Base-by-base conservation (phyloP, 2,113 vertebrate species). In the Pungitius pungitius region DNA sequence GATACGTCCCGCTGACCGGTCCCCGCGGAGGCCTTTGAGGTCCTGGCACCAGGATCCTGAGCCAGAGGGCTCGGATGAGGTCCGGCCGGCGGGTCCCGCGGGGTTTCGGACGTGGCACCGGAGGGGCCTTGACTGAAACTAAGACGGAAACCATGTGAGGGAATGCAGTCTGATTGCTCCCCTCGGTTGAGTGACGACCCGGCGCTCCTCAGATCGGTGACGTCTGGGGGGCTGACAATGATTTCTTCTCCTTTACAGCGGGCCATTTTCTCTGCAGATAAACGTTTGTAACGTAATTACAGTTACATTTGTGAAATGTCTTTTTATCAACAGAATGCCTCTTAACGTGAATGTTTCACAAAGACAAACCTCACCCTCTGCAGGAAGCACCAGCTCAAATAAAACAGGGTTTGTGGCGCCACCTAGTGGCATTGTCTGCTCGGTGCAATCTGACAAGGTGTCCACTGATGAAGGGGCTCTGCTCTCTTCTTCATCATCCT, bases 341-440 rank as follows among this genome's bases (percentile, higher is more conserved):
- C 3, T 56, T 13, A 12, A 35, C 18, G 18, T 67, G 9, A 39
- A 55, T n/a, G 0, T 0, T 47, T 27, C 49, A 27, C 33, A 30
- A 63, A 24, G 45, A 62, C 2, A 61, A 42, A 58, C 35, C 80
- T 80, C 43, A 89, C 88, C 77, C 5, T 73, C 42, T 56, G 75
- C 47, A 42, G 54, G 77, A 62, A 67, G 37, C n/a, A 10, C n/a
- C 62, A 73, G 3, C 42, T 83, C n/a, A 26, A 56, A 13, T 18
- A 64, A 61, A 30, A 67, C 2, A 0, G 58, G 49, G 30, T 77
- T 42, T 75, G 74, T 75, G 60, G 73, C 22, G 10, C 84, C 84
- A 72, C 84, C 90, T 87, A 80, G 60, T 82, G 88, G 84, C n/a
- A 69, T 6, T 12, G 59, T 73, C 2, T 67, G 26, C 66, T 84